phyloP scores from a whole-genome alignment of 2,888 invertebrate genomes.

The Cylloceria caligata region DNA sequence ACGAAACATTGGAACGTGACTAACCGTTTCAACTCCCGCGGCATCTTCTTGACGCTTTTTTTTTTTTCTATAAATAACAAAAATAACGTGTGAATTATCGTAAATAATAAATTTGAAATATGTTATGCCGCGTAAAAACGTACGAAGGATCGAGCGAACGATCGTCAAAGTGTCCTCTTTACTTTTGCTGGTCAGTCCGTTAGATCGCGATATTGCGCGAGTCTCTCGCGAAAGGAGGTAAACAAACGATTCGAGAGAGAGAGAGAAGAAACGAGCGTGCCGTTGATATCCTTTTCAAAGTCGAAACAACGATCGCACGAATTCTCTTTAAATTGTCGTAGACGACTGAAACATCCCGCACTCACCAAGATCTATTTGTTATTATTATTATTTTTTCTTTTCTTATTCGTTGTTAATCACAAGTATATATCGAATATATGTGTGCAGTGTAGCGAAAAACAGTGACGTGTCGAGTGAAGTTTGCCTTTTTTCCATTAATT shows the following conservation, averaged over 20 bases:
- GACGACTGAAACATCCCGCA: neutral
- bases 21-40: slow-evolving; percentile 50
- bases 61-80: slow-evolving; percentile 24
- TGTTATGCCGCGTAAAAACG: slow-evolving; percentile 8
- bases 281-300: neutral
- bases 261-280: slow-evolving; percentile 40
- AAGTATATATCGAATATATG: slow-evolving; percentile 22
- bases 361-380: slow-evolving; percentile 2
- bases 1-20: slow-evolving; percentile 65
- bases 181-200: slow-evolving; percentile 38
- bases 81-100: slow-evolving; percentile 25
- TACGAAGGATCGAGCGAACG: slow-evolving; percentile 42
- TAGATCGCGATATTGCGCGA: slow-evolving; percentile 11
- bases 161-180: slow-evolving; percentile 29
- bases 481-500: slow-evolving; percentile 13
- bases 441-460: slow-evolving; percentile 30
- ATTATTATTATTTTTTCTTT: neutral
- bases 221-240: slow-evolving; percentile 24
- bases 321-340: too few relatives aligned
- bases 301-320: neutral
- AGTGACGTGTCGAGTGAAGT: slow-evolving; percentile 48
- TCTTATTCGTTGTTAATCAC: slow-evolving; percentile 11
- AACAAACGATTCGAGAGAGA: slow-evolving; percentile 14
- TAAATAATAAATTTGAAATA: slow-evolving; percentile 21
- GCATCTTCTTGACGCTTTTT: slow-evolving; percentile 15